A percentile compares a stretch with the other conserved stretches of the same genome.
Evolutionary conservation across 2,113 vertebrate species (phyloP).

Genomic region (Phylloscopus trochilus): DNA sequence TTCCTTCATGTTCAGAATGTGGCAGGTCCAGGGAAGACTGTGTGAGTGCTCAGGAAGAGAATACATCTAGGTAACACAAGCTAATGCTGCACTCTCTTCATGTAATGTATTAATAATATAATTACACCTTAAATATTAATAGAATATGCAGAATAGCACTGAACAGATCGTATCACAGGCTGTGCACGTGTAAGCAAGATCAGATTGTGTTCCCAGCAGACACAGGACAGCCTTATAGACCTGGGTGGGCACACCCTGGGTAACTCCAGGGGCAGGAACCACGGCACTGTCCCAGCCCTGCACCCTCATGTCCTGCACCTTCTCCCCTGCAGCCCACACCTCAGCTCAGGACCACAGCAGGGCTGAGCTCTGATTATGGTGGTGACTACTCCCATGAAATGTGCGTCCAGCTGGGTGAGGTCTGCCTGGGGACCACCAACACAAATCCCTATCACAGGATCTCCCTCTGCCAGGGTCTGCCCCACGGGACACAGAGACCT

Average conservation of each 20-base stretch:
- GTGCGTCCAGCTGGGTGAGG: too few relatives aligned
- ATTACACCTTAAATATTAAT: conserved; percentile 6
- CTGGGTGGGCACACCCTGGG: not conserved
- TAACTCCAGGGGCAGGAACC: not conserved
- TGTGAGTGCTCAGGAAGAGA: not conserved
- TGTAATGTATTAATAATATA: conserved; percentile 4
- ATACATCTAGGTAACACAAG: not conserved
- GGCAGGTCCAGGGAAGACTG: not conserved
- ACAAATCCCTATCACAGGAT: too few relatives aligned
- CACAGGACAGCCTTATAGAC: not conserved
- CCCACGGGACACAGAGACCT: too few relatives aligned
- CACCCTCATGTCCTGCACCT: not conserved
- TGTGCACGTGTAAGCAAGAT: not conserved
- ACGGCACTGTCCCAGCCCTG: not conserved
- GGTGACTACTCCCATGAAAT: too few relatives aligned
- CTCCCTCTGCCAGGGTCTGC: too few relatives aligned
- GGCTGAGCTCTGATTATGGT: too few relatives aligned
- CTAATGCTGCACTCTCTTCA: not conserved
- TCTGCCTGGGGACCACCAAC: too few relatives aligned
- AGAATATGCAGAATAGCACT: not conserved
- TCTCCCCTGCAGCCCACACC: not conserved
- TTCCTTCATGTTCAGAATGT: not conserved
- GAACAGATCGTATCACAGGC: not conserved
- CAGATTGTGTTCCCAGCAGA: not conserved
- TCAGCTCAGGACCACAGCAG: too few relatives aligned